Conservation (phyloP, 1,140 invertebrate species). For the Dinothrombium tinctorium region DNA sequence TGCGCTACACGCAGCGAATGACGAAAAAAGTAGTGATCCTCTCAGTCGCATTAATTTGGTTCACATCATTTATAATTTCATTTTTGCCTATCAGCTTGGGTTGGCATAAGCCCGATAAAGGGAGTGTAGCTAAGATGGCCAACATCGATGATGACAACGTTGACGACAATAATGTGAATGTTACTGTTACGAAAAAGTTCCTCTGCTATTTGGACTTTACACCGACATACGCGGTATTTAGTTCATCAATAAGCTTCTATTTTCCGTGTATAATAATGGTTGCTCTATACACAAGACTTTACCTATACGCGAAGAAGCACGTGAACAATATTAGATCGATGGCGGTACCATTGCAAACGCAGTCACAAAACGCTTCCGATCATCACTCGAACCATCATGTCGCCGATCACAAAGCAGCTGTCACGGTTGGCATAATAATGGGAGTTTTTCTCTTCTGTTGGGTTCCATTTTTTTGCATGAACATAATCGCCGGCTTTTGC, state of each 20-base stretch:
- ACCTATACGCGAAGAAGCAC: constrained; percentile 91
- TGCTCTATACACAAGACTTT: constrained; percentile 57
- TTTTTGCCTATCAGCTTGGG: constrained; percentile 86
- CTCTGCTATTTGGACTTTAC: constrained; percentile 72
- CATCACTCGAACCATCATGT: constrained; percentile 38
- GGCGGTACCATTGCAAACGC: not conserved
- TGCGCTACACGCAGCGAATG: constrained; percentile 75
- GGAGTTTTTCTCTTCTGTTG: constrained; percentile 74
- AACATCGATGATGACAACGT: not conserved
- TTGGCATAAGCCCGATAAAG: constrained; percentile 46
- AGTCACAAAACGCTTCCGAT: constrained; percentile 9
- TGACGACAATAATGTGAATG: not conserved
- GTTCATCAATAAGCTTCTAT: constrained; percentile 90
- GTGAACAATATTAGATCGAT: constrained; percentile 57
- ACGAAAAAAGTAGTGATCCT: constrained; percentile 55
- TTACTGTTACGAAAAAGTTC: constrained; percentile 21
- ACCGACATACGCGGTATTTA: constrained; percentile 80
- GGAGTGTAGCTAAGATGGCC: too few species aligned
- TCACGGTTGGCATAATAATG: constrained; percentile 88
- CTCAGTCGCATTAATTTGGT: constrained; percentile 67
- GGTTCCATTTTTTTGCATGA: constrained; percentile 93
- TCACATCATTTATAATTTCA: constrained; percentile 67
- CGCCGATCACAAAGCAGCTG: constrained; percentile 85
- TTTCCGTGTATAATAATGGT: constrained; percentile 68
- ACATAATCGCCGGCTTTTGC: constrained; percentile 78